phyloP scores from a whole-genome alignment of 2,888 invertebrate genomes.

The Abscondita cerata region DNA sequence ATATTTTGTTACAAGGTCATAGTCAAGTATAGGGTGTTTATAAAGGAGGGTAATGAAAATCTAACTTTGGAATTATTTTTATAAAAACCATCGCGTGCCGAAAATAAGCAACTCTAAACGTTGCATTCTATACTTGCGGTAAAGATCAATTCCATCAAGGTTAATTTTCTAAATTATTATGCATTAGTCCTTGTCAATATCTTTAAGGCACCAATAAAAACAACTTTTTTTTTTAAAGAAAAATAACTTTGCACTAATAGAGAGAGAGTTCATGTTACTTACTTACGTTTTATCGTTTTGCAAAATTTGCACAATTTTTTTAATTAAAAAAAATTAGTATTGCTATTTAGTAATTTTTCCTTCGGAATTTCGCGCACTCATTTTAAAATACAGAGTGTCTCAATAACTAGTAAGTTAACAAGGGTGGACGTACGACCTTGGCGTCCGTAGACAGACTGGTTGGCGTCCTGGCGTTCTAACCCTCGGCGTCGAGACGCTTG shows the following conservation, averaged over 20 bases:
- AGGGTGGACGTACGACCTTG: conserved; percentile 50
- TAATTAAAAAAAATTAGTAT: background rate
- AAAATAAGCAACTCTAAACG: conserved; percentile 26
- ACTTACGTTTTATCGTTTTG: background rate
- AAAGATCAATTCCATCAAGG: conserved; percentile 31
- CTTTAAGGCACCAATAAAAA: too few relatives aligned
- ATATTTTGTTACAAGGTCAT: too few relatives aligned
- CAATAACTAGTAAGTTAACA: conserved; percentile 20
- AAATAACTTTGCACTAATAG: too few relatives aligned
- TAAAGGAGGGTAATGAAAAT: too few relatives aligned
- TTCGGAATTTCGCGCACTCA: conserved; percentile 24
- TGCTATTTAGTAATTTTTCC: conserved; percentile 1
- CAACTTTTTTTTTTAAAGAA: too few relatives aligned
- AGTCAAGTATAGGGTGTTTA: too few relatives aligned
- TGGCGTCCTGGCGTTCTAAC: conserved; percentile 54
- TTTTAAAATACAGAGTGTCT: conserved; percentile 30
- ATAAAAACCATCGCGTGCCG: conserved; percentile 31
- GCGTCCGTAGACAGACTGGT: conserved; percentile 57
- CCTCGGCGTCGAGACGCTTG: conserved; percentile 50
- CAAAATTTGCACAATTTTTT: background rate
- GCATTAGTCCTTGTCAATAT: too few relatives aligned
- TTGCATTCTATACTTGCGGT: conserved; percentile 31
- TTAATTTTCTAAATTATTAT: conserved; percentile 19
- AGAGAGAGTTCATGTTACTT: background rate
- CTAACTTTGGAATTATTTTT: conserved; percentile 18